Percentiles rank a stretch among this genome's conserved stretches.
These are phyloP conservation scores for Carposina sasakii DNA, from an alignment of 1,140 invertebrate species.

Conservation along the genomic window DNA sequence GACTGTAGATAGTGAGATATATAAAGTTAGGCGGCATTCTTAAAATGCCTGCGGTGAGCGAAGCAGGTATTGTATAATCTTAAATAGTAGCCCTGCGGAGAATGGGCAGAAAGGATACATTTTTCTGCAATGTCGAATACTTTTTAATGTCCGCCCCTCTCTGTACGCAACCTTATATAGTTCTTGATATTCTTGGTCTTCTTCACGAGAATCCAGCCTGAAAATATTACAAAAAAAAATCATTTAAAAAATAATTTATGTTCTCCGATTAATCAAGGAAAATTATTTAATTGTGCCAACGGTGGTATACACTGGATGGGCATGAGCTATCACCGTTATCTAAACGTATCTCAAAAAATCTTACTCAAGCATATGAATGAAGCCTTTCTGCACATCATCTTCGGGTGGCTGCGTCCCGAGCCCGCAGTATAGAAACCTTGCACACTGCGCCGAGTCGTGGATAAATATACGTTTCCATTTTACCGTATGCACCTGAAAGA, in stretches of 20 bases:
- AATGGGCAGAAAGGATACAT: constrained; percentile 29
- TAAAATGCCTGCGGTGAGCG: too few species aligned
- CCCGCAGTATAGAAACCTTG: constrained; percentile 51
- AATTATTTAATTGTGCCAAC: too few species aligned
- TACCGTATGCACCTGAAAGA: constrained; percentile 44
- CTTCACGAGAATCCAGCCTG: constrained; percentile 12
- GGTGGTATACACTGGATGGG: too few species aligned
- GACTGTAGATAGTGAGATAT: too few species aligned
- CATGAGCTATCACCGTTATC: neutral
- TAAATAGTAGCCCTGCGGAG: constrained; percentile 17
- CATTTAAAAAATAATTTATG: neutral
- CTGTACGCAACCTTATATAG: constrained; percentile 24
- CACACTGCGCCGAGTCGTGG: constrained; percentile 52
- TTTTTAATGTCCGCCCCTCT: constrained; percentile 13
- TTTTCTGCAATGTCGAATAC: constrained; percentile 15
- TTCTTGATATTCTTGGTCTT: constrained; percentile 23
- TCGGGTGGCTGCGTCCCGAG: constrained; percentile 34
- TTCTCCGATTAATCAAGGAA: neutral
- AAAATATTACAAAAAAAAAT: neutral
- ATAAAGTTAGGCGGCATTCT: too few species aligned
- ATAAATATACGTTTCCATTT: constrained; percentile 53
- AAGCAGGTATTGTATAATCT: constrained; percentile 20
- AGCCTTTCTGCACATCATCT: constrained; percentile 37
- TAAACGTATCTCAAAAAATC: too few species aligned
- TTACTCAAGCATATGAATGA: constrained; percentile 56